phyloP scores from a whole-genome alignment of 2,113 vertebrate genomes.

The Trematomus loennbergii region DNA sequence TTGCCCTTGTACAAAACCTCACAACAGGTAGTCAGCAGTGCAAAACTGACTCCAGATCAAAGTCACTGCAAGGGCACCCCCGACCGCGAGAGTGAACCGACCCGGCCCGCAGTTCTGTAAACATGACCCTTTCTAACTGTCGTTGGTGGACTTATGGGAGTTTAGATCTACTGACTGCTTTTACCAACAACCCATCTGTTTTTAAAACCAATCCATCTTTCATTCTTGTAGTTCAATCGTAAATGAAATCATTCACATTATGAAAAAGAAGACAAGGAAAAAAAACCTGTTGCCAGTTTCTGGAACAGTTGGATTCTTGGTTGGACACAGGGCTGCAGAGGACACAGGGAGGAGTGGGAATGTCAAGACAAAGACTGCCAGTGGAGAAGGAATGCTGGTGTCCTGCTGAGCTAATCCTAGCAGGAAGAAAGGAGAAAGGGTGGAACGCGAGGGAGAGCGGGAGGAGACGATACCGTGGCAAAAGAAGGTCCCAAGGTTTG shows the following conservation, averaged over 20 bases:
- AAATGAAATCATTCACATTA: not conserved
- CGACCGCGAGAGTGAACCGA: slow-evolving; percentile 29
- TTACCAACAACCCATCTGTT: not conserved
- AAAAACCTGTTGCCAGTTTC: slow-evolving; percentile 32
- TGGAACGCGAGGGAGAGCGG: slow-evolving; percentile 74
- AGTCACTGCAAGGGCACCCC: slow-evolving; percentile 44
- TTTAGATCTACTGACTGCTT: not conserved
- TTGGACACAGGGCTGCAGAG: slow-evolving; percentile 80
- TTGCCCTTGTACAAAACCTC: slow-evolving; percentile 44
- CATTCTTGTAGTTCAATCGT: not conserved
- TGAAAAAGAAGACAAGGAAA: not conserved
- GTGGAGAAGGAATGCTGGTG: slow-evolving; percentile 86
- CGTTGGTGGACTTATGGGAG: not conserved
- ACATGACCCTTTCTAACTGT: slow-evolving; percentile 12
- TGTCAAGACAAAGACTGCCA: slow-evolving; percentile 90
- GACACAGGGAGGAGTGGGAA: slow-evolving; percentile 91
- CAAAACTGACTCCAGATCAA: slow-evolving; percentile 65
- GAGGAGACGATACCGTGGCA: slow-evolving; percentile 72
- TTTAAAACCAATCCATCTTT: not conserved
- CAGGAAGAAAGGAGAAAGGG: slow-evolving; percentile 85
- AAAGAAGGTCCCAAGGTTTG: slow-evolving; percentile 64
- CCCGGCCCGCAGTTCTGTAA: slow-evolving; percentile 13
- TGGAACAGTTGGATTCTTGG: slow-evolving; percentile 54
- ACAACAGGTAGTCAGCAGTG: slow-evolving; percentile 57
- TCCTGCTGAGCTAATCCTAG: slow-evolving; percentile 90